Percentiles rank a stretch among this genome's conserved stretches.
phyloP scores from a whole-genome alignment of 2,797 vertebrate genomes.

The Limnodromus scolopaceus region DNA sequence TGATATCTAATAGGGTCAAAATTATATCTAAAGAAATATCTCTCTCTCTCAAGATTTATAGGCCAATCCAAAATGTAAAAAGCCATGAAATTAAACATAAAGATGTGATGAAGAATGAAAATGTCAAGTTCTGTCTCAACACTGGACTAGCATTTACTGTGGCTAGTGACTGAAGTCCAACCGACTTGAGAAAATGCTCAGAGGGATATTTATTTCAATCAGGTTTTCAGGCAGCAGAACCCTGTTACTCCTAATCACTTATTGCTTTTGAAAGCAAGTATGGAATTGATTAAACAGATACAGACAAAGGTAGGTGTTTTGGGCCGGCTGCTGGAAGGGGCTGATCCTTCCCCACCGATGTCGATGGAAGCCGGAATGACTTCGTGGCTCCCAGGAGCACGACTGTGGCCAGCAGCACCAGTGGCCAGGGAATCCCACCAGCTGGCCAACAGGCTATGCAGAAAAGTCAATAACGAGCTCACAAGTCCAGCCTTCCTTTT shows the following conservation, averaged over 20 bases:
- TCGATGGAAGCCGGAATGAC: background rate
- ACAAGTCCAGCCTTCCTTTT: background rate
- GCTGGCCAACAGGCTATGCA: background rate
- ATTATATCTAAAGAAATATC: background rate
- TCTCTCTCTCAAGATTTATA: background rate
- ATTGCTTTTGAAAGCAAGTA: background rate
- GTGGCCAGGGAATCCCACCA: background rate
- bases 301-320: background rate
- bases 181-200: background rate
- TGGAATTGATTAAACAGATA: rapidly evolving
- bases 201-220: background rate
- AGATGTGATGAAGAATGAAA: background rate
- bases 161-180: background rate
- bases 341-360: background rate
- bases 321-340: background rate
- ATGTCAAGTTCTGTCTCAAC: background rate
- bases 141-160: background rate
- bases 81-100: background rate
- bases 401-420: background rate
- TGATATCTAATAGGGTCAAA: background rate
- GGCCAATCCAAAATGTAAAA: background rate
- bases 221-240: background rate
- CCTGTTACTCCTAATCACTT: background rate
- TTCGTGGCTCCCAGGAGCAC: background rate
- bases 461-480: background rate